These are phyloP conservation scores for Aphodius sticticus DNA, from an alignment of 2,888 invertebrate genomes.

Conservation along the genomic window DNA sequence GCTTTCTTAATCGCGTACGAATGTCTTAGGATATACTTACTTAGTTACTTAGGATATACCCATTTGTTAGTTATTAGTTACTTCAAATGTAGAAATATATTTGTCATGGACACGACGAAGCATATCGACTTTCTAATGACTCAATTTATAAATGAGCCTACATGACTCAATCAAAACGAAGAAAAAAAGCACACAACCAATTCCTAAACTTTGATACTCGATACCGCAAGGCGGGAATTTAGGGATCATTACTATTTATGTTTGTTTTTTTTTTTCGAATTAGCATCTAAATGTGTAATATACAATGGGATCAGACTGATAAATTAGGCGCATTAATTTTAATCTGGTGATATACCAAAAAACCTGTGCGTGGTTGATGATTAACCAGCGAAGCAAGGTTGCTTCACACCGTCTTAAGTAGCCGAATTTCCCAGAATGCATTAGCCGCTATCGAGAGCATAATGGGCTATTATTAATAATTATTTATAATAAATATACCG, in stretches of 20 bases:
- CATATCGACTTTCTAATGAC: background rate
- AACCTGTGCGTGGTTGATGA: background rate
- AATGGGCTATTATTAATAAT: conserved; percentile 4
- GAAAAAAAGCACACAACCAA: background rate
- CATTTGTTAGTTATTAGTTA: too few relatives aligned
- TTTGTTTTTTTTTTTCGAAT: background rate
- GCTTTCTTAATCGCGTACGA: too few relatives aligned
- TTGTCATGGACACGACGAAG: too few relatives aligned
- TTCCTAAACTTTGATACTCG: background rate
- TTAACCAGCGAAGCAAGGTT: background rate
- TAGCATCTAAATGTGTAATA: background rate
- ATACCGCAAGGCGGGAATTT: background rate
- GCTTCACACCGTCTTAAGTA: background rate
- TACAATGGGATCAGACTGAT: conserved; percentile 4
- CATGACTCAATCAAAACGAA: background rate
- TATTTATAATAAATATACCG: background rate
- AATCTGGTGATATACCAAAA: background rate
- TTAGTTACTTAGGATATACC: too few relatives aligned
- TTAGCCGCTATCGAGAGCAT: background rate
- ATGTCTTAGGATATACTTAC: too few relatives aligned
- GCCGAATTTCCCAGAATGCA: background rate
- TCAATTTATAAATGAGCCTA: background rate
- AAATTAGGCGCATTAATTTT: background rate
- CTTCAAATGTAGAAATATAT: too few relatives aligned
- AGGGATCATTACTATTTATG: background rate